Conservation (phyloP, 2,797 vertebrate species). For the Melanotaenia boesemani region DNA sequence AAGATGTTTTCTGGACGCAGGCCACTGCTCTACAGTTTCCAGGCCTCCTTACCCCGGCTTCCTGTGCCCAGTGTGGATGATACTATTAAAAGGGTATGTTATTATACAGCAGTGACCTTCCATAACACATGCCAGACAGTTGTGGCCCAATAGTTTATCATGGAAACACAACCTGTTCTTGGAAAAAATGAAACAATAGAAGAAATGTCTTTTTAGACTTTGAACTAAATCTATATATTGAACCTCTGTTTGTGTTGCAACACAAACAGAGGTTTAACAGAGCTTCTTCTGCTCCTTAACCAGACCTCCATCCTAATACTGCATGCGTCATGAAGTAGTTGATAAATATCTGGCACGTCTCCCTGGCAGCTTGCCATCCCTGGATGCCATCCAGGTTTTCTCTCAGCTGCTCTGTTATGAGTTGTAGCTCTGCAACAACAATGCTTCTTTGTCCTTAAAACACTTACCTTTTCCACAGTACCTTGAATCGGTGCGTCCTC, state of each 20-base stretch:
- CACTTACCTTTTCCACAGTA: slow-evolving; percentile 82
- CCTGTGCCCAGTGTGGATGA: slow-evolving; percentile 90
- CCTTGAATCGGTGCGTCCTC: slow-evolving; percentile 90
- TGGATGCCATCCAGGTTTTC: slow-evolving; percentile 11
- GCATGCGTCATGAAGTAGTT: neutral
- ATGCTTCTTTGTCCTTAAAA: slow-evolving; percentile 4
- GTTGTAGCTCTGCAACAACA: slow-evolving; percentile 9
- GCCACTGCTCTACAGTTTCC: slow-evolving; percentile 95
- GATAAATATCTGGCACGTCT: fast-evolving
- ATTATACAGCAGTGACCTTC: neutral
- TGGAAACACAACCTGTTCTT: neutral
- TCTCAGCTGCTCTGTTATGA: neutral
- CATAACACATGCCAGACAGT: neutral
- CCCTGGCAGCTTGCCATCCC: neutral
- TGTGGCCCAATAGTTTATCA: neutral
- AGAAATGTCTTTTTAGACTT: no score
- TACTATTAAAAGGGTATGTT: slow-evolving; percentile 87
- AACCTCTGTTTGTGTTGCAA: neutral
- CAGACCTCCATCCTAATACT: neutral
- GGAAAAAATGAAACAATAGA: neutral
- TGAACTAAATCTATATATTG: neutral
- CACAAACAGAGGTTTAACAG: neutral
- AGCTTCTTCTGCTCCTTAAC: neutral
- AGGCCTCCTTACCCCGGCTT: slow-evolving; percentile 91
- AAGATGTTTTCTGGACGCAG: slow-evolving; percentile 88